Evolutionary conservation across 2,797 vertebrate genomes (phyloP).

Genomic region (Pampus argenteus): DNA sequence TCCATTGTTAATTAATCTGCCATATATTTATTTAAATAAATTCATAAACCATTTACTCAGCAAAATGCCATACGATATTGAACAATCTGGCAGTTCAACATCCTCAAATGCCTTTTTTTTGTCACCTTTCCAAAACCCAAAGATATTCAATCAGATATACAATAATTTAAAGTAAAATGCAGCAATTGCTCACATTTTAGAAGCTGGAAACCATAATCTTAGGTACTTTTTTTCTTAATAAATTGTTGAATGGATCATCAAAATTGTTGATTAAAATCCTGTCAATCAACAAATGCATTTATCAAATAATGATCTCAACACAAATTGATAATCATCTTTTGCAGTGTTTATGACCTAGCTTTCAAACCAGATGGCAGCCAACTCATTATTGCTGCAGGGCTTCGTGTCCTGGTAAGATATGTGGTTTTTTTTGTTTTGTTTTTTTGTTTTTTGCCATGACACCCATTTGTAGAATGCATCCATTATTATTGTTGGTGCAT

Average conservation of each 20-base stretch:
- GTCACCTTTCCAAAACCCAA: not conserved
- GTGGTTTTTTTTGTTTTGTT: not conserved
- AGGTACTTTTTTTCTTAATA: not conserved
- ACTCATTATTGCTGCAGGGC: slow-evolving; percentile 95
- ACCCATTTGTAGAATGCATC: slow-evolving; percentile 12
- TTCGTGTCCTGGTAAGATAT: slow-evolving; percentile 91
- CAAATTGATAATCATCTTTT: slow-evolving; percentile 18
- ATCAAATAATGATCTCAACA: slow-evolving; percentile 7
- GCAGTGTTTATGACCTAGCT: slow-evolving; percentile 94
- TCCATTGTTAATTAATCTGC: no score
- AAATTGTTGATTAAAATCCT: not conserved
- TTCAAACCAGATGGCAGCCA: slow-evolving; percentile 98
- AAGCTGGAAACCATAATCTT: not conserved
- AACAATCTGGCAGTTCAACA: no score
- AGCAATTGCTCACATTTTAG: not conserved
- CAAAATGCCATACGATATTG: no score
- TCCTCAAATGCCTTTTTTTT: no score
- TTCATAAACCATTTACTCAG: no score
- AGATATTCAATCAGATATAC: not conserved
- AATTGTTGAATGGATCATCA: not conserved
- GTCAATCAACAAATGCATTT: not conserved
- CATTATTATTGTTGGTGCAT: not conserved
- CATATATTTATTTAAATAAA: no score
- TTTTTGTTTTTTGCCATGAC: slow-evolving; percentile 12
- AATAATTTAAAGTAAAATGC: not conserved